Evolutionary conservation across 2,888 invertebrate species (phyloP).

Genomic region (Pterostichus niger): DNA sequence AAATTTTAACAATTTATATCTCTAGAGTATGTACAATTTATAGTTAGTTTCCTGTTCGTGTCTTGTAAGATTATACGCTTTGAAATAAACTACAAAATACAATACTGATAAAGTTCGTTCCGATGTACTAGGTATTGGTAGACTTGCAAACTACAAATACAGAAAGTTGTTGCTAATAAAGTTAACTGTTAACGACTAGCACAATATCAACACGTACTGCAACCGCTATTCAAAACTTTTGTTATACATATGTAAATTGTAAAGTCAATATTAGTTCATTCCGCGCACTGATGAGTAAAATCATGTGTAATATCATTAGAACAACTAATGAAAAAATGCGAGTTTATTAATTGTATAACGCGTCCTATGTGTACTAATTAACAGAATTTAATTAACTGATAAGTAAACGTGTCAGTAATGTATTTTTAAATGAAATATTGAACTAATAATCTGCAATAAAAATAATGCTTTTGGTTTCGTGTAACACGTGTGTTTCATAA

Average conservation of each 20-base stretch:
- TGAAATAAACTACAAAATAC: no score
- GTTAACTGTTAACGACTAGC: neutral
- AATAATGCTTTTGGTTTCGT: neutral
- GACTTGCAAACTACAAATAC: no score
- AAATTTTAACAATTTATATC: no score
- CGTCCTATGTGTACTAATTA: neutral
- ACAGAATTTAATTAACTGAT: neutral
- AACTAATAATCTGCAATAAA: neutral
- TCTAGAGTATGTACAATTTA: no score
- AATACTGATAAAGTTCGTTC: no score
- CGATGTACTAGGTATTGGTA: no score
- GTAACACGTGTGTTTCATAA: neutral
- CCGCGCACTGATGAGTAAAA: no score
- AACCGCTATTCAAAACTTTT: no score
- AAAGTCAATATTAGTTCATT: no score
- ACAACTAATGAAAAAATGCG: conserved; percentile 25
- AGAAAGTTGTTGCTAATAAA: conserved; percentile 7
- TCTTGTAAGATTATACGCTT: no score
- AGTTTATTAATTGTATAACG: conserved; percentile 8
- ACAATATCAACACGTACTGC: neutral
- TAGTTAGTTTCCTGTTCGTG: no score
- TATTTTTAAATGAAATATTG: conserved; percentile 4
- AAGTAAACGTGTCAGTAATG: neutral
- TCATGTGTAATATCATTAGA: conserved; percentile 1
- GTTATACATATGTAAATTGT: no score